Percentiles rank a stretch among this genome's conserved stretches.
Conservation (phyloP, 2,888 invertebrate species). For the Drepanosiphum platanoidis region DNA sequence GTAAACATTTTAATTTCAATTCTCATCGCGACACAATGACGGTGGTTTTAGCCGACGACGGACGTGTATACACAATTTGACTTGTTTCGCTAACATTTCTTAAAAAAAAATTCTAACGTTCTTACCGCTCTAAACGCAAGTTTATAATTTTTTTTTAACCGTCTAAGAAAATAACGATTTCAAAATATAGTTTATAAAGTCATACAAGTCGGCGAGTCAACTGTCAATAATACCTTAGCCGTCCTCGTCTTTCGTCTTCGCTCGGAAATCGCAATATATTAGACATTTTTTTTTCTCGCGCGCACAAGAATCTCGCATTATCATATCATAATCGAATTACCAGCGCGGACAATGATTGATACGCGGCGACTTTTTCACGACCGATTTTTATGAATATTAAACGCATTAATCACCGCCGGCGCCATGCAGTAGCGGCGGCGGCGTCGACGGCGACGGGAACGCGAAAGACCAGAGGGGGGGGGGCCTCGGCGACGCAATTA, state of each 20-base stretch:
- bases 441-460: not conserved
- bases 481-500: conserved; percentile 47
- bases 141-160: no score
- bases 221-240: no score
- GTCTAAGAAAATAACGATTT: no score
- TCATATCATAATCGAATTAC: conserved; percentile 17
- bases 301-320: not conserved
- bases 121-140: no score
- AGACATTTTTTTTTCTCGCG: not conserved
- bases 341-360: conserved; percentile 51
- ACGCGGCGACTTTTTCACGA: conserved; percentile 14
- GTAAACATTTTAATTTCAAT: no score
- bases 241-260: not conserved
- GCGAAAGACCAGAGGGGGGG: not conserved
- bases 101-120: no score
- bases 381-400: conserved; percentile 55
- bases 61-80: no score
- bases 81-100: no score
- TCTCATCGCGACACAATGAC: no score
- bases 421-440: not conserved
- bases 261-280: not conserved
- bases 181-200: no score
- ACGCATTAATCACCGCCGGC: conserved; percentile 55
- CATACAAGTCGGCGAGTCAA: no score
- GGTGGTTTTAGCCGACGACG: no score